Evolutionary conservation across 2,888 invertebrate genomes (phyloP).

Genomic region (Leptinotarsa rubiginosa): DNA sequence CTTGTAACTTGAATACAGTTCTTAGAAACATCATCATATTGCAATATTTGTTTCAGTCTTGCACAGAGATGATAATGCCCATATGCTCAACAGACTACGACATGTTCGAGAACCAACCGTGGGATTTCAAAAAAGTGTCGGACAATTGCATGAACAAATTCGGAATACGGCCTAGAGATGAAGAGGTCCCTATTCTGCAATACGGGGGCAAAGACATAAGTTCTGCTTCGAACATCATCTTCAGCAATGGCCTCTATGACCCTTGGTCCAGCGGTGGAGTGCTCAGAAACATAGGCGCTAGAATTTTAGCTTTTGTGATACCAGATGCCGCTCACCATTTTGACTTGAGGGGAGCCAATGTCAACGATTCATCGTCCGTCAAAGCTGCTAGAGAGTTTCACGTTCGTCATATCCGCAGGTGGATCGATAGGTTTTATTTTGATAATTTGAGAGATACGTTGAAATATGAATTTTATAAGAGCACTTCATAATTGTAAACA

Average conservation of each 20-base stretch:
- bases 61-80: slow-evolving; percentile 98
- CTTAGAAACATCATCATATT: neutral
- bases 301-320: slow-evolving; percentile 78
- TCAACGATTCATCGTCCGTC: slow-evolving; percentile 76
- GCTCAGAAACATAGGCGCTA: slow-evolving; percentile 74
- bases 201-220: slow-evolving; percentile 85
- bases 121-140: slow-evolving; percentile 78
- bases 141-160: slow-evolving; percentile 74
- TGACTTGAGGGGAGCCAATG: slow-evolving; percentile 78
- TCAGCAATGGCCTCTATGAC: slow-evolving; percentile 87
- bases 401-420: slow-evolving; percentile 71
- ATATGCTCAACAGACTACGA: slow-evolving; percentile 80
- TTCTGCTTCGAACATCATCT: slow-evolving; percentile 77
- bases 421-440: slow-evolving; percentile 64
- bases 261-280: slow-evolving; percentile 92
- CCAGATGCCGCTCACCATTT: slow-evolving; percentile 89
- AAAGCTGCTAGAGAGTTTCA: slow-evolving; percentile 73
- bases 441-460: slow-evolving; percentile 21
- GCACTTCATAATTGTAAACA: neutral
- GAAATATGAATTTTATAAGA: slow-evolving; percentile 17
- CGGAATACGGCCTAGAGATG: slow-evolving; percentile 73
- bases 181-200: slow-evolving; percentile 75
- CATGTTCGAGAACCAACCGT: slow-evolving; percentile 84
- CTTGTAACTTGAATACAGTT: too few relatives aligned
- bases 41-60: slow-evolving; percentile 72